A percentile compares a stretch with the other conserved stretches of the same genome.
These are phyloP conservation scores for Perca flavescens DNA, from an alignment of 2,113 vertebrate species.

Conservation along the genomic window DNA sequence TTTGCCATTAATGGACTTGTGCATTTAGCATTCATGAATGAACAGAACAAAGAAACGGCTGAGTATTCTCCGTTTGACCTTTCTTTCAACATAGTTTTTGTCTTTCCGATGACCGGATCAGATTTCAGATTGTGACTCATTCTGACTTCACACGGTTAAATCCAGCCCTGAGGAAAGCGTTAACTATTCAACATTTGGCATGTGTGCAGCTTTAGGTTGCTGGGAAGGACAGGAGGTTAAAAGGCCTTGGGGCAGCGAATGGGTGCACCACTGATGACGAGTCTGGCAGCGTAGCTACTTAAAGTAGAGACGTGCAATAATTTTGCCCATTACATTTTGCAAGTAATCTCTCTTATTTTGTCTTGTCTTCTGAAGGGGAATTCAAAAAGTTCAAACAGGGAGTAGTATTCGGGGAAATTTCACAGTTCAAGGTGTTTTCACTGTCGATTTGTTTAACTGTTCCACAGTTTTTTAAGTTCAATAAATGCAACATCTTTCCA, in stretches of 20 bases:
- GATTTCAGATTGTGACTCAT: conserved; percentile 49
- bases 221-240: conserved; percentile 3
- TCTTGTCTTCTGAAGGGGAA: too few species aligned
- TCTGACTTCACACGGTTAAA: conserved; percentile 50
- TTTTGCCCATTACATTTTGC: too few species aligned
- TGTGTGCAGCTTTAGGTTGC: conserved; percentile 32
- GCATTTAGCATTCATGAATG: conserved; percentile 57
- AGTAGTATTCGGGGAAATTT: too few species aligned
- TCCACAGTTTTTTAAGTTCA: too few species aligned
- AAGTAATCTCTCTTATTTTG: too few species aligned
- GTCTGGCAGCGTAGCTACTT: not conserved
- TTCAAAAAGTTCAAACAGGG: too few species aligned
- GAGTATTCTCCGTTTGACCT: conserved; percentile 35
- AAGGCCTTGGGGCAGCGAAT: not conserved
- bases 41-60: conserved; percentile 21
- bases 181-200: conserved; percentile 36
- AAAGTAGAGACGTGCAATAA: not conserved
- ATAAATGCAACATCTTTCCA: too few species aligned
- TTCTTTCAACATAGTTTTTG: conserved; percentile 24
- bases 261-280: rapidly evolving
- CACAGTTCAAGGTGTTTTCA: too few species aligned
- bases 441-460: too few species aligned
- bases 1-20: conserved; percentile 45
- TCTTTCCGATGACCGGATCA: conserved; percentile 23
- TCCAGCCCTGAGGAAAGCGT: conserved; percentile 41